A percentile compares a stretch with the other conserved stretches of the same genome.
These are phyloP conservation scores for Leuciscus waleckii DNA, from an alignment of 2,797 vertebrate species.

Conservation along the genomic window DNA sequence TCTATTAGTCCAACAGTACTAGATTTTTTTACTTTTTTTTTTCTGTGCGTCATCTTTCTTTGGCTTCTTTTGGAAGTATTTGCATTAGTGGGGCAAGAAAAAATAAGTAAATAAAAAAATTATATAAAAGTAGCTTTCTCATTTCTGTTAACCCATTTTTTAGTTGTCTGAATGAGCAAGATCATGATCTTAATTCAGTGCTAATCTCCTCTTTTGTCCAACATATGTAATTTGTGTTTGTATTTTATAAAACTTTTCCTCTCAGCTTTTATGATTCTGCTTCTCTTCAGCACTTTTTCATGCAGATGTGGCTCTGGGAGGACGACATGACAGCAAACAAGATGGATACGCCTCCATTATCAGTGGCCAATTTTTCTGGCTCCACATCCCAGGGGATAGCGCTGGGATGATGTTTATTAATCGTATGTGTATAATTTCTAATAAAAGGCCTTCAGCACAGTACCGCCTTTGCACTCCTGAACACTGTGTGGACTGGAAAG, in stretches of 20 bases:
- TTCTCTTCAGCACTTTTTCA: constrained; percentile 35
- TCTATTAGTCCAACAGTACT: background rate
- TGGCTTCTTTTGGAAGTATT: background rate
- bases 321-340: constrained; percentile 63
- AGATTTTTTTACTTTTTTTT: background rate
- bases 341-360: constrained; percentile 76
- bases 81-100: background rate
- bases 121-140: background rate
- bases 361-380: constrained; percentile 63
- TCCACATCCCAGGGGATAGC: constrained; percentile 63
- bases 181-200: background rate
- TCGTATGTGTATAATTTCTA: constrained; percentile 71
- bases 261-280: background rate
- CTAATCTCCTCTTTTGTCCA: background rate
- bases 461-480: constrained; percentile 58
- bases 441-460: constrained; percentile 65
- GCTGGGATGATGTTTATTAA: constrained; percentile 70
- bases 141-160: background rate
- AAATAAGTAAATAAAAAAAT: background rate
- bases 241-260: background rate
- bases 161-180: background rate
- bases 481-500: constrained; percentile 59
- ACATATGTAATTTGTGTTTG: background rate
- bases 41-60: background rate
- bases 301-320: constrained; percentile 36